phyloP scores from a whole-genome alignment of 2,797 vertebrate genomes.

The Lycodopsis pacificus region DNA sequence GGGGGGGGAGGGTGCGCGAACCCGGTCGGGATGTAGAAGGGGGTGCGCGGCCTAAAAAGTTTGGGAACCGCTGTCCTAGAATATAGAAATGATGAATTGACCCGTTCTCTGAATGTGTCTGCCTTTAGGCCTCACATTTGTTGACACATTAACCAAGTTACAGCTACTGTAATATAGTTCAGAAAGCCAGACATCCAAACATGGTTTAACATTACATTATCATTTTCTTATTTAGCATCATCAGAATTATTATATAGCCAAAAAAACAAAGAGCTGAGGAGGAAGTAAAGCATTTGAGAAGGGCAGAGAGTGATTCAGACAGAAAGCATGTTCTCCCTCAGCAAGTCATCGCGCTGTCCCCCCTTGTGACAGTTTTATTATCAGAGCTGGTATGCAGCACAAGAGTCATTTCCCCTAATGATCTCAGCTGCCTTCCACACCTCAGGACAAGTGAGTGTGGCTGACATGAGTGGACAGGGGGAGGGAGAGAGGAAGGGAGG shows the following conservation, averaged over 20 bases:
- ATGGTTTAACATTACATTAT: background rate
- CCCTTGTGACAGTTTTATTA: constrained; percentile 79
- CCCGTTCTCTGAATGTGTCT: background rate
- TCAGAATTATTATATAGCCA: constrained; percentile 10
- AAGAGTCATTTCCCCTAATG: constrained; percentile 82
- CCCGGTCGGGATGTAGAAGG: too few species aligned
- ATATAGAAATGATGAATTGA: background rate
- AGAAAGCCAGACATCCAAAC: background rate
- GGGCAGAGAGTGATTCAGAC: constrained; percentile 3
- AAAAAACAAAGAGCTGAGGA: background rate
- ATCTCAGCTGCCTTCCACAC: constrained; percentile 77
- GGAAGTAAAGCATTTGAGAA: background rate
- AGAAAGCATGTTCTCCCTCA: constrained; percentile 40
- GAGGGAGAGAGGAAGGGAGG: background rate
- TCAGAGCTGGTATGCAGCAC: constrained; percentile 79
- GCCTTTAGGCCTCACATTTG: background rate
- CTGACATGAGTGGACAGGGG: constrained; percentile 65
- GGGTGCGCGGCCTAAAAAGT: too few species aligned
- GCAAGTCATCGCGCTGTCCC: constrained; percentile 61
- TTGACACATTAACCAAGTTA: background rate
- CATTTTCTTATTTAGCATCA: background rate
- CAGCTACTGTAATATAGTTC: background rate
- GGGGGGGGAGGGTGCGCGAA: too few species aligned
- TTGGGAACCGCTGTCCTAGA: background rate
- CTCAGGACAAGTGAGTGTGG: constrained; percentile 83